phyloP scores from a whole-genome alignment of 2,113 vertebrate genomes.

The Syrrhaptes paradoxus region DNA sequence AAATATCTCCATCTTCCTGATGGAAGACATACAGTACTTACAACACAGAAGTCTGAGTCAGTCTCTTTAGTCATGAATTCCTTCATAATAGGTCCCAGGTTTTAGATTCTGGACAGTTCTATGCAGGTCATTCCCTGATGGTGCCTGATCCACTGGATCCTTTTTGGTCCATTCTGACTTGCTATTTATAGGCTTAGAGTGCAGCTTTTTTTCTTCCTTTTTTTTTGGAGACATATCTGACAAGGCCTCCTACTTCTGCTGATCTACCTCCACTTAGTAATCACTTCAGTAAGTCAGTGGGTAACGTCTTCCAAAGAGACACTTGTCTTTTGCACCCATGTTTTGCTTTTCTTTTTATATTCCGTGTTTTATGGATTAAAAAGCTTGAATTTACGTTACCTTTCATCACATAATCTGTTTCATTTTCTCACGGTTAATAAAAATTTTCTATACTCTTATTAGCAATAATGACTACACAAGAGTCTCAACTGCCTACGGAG shows the following conservation, averaged over 20 bases:
- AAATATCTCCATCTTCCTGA: neutral
- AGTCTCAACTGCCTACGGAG: neutral
- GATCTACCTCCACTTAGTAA: neutral
- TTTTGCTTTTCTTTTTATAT: neutral
- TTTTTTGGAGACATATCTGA: neutral
- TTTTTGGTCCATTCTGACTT: neutral
- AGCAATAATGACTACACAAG: neutral
- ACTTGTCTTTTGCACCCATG: neutral
- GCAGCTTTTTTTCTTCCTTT: neutral
- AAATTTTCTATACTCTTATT: neutral
- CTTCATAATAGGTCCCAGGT: neutral
- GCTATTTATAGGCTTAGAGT: neutral
- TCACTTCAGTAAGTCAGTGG: neutral
- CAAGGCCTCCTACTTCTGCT: neutral
- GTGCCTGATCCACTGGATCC: neutral
- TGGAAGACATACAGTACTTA: fast-evolving
- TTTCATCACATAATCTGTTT: neutral
- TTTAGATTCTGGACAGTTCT: neutral
- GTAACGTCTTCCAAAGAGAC: neutral
- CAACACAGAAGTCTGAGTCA: neutral
- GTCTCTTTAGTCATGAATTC: neutral
- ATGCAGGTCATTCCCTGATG: neutral
- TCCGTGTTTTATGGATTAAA: neutral
- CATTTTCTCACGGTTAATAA: neutral
- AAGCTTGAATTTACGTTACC: neutral